Base-by-base conservation (phyloP, 1,140 invertebrate species). In the Pantala flavescens region DNA sequence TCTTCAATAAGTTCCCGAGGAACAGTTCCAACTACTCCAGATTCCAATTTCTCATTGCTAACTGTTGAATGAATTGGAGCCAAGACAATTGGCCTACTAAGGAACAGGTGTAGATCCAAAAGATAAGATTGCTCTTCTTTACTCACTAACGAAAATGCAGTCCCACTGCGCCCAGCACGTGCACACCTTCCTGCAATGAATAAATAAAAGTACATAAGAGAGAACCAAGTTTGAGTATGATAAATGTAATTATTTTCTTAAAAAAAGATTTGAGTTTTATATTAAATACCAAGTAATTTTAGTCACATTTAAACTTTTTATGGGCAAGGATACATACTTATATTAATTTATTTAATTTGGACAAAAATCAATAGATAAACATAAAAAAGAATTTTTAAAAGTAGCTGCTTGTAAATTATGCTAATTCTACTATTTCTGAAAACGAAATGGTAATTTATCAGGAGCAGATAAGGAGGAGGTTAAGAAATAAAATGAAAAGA, bases 91-190 rank as follows among this genome's bases (percentile, higher is more conserved):
- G 90, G 85, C 28, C 90, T 86, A 23, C 93, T 95, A 21, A 99
- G 86, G 83, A 99, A 99, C 55, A 99, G 84, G 81, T 98, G 93
- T 24, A 99, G 84, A 85, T 99, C 97, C 36, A 98, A 80, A 0
- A 99, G 83, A 83, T 97, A 96, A 0, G 97, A 89, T 24, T 94
- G 85, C 82, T 99, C 98, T 78, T 99, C 97, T 0, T 90, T 88
- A 0, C 90, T 84, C 24, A 99, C 85, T 70, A 99, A 86, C 11
- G 94, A 98, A 80, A 91, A 96, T 0, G 97, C 95, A 10, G 88
- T 91, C 28, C 98, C 98, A 73, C 86, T 88, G 43, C 95, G 86
- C 10, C 97, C 97, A 74, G 97, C 98, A 78, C 98, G 86, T 11
- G 98, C 98, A 85, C 98, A 98, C 78, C 98, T 89, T 79, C 97